Evolutionary conservation across 2,888 invertebrate genomes (phyloP), one percentile per base, ranked within the genome.

Genomic region (Dryobota labecula): DNA sequence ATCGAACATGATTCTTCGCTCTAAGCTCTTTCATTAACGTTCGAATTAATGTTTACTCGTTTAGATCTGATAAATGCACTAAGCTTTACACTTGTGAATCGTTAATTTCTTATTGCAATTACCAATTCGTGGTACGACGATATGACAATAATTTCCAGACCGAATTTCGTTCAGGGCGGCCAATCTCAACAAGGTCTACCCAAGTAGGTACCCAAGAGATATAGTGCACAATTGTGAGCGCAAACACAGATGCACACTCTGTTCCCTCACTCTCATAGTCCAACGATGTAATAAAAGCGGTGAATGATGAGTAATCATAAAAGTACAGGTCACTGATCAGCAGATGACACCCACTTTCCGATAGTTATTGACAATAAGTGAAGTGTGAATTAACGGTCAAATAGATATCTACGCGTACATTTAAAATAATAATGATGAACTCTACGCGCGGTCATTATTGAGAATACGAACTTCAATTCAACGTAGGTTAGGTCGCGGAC

Each of bases 401-500:
- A 56, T 62, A 73, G 78, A 74, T 80, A 67, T 38, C n/a, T 30
- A 73, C 9, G 57, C 45, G 2, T 64, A 60, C 36, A 61, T 70
- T 57, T 24, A 67, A 70, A 82, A 79, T 83, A 68, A 83, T 62
- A 70, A 30, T 57, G 49, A 74, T 70, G 70, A 74, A 83, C 74
- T 77, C 20, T 60, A 64, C 47, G 18, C 20, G 20, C 45, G 43
- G 80, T 70, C 63, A 73, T 36, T 61, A 43, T 18, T 30, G 15
- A 45, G 36, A 66, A 64, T 54, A 45, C 49, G 41, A 18, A 60
- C 63, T 69, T 51, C 6, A 47, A 38, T 53, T 11, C 53, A 57
- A 54, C 27, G 66, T 82, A 86, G 89, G 88, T 89, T 86, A 89
- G 61, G 77, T 81, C 68, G 83, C 84, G 88, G 88, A 65, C 87